A percentile compares a stretch with the other conserved stretches of the same genome.
Evolutionary conservation across 1,140 invertebrate species (phyloP).

Genomic region (Drosophila nikananu): DNA sequence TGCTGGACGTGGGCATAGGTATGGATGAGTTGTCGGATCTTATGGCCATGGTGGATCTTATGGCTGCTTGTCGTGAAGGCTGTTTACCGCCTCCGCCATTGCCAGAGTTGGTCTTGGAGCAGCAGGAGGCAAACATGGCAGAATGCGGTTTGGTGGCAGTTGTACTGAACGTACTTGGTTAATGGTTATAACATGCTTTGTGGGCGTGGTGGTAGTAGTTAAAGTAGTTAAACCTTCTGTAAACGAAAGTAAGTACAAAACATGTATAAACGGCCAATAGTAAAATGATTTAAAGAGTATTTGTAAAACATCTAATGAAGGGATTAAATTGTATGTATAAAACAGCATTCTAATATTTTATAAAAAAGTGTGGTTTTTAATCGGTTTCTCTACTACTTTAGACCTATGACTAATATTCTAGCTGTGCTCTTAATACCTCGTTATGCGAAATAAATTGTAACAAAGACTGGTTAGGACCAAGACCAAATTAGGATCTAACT

Average conservation of each 20-base stretch:
- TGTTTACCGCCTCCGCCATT: conserved; percentile 21
- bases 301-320: conserved; percentile 30
- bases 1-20: background rate
- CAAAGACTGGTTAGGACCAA: background rate
- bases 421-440: background rate
- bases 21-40: conserved; percentile 20
- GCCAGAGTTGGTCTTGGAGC: conserved; percentile 17
- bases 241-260: conserved; percentile 81
- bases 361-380: background rate
- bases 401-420: background rate
- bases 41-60: conserved; percentile 8
- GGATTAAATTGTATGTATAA: conserved; percentile 12
- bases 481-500: background rate
- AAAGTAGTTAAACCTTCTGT: conserved; percentile 78
- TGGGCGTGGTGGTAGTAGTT: conserved; percentile 73
- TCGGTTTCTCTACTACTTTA: background rate
- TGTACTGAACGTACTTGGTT: conserved; percentile 73
- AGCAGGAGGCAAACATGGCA: conserved; percentile 44
- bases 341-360: background rate
- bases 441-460: background rate
- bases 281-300: conserved; percentile 35
- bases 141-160: conserved; percentile 49
- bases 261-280: conserved; percentile 70
- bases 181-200: conserved; percentile 82
- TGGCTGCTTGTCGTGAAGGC: conserved; percentile 16